Evolutionary conservation across 1,140 invertebrate genomes (phyloP).

Genomic region (Cyrtorhinus lividipennis): DNA sequence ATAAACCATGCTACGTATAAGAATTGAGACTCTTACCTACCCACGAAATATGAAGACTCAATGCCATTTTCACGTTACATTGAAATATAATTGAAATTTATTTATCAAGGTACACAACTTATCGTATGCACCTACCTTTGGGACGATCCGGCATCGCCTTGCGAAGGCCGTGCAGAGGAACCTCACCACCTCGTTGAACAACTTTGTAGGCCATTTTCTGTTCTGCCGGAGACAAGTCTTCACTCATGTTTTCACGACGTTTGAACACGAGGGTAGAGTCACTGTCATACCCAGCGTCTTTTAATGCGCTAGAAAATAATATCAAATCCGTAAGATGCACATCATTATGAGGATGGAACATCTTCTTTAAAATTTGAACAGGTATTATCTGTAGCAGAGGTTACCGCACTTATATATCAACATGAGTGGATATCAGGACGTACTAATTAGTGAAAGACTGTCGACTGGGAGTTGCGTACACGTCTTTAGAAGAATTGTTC

Average conservation of each 20-base stretch:
- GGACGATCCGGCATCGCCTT: slow-evolving; percentile 74
- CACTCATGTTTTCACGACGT: slow-evolving; percentile 39
- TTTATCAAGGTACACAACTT: too few relatives aligned
- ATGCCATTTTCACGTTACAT: too few relatives aligned
- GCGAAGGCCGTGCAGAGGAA: slow-evolving; percentile 70
- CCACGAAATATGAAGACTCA: too few relatives aligned
- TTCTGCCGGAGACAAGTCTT: slow-evolving; percentile 58
- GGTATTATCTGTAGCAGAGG: too few relatives aligned
- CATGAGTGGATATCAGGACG: too few relatives aligned
- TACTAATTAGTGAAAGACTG: slow-evolving; percentile 51
- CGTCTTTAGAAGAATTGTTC: slow-evolving; percentile 4
- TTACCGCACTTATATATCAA: too few relatives aligned
- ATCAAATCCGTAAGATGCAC: too few relatives aligned
- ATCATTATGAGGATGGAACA: too few relatives aligned
- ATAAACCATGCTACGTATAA: too few relatives aligned
- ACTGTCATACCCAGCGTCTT: slow-evolving; percentile 79
- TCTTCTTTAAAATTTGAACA: too few relatives aligned
- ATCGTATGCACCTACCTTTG: slow-evolving; percentile 69
- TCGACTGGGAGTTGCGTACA: background rate
- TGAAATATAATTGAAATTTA: slow-evolving; percentile 14
- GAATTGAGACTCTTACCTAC: too few relatives aligned
- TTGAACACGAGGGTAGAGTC: slow-evolving; percentile 76
- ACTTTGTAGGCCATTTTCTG: slow-evolving; percentile 67
- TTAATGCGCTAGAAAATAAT: slow-evolving; percentile 46
- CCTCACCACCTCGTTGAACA: slow-evolving; percentile 80